A percentile compares a stretch with the other conserved stretches of the same genome.
Evolutionary conservation across 2,113 vertebrate species (phyloP).

Genomic region (Neodon shergylaensis): DNA sequence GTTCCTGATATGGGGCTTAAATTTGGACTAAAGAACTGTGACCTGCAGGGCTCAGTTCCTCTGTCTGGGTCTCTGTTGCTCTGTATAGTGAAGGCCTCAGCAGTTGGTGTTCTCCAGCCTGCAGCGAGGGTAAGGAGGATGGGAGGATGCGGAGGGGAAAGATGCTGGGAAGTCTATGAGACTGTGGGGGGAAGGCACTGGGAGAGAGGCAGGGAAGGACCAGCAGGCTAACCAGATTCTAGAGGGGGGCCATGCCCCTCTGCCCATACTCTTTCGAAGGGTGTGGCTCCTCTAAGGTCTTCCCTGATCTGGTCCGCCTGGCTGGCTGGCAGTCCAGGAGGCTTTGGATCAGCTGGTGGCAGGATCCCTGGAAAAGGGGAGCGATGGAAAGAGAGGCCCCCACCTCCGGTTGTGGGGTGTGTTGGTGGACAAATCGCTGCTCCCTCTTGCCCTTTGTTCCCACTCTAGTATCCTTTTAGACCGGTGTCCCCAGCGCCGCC

Average conservation of each 20-base stretch:
- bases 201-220: not conserved
- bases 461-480: not conserved
- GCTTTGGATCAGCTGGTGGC: slow-evolving; percentile 36
- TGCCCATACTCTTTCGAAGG: not conserved
- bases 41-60: not conserved
- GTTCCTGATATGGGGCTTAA: not conserved
- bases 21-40: not conserved
- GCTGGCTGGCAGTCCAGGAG: slow-evolving; percentile 65
- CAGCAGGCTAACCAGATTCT: not conserved
- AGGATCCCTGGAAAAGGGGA: not conserved
- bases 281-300: not conserved
- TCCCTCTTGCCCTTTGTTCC: not conserved
- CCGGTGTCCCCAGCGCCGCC: slow-evolving; percentile 31
- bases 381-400: not conserved
- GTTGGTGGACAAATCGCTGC: not conserved
- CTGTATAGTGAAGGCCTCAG: not conserved
- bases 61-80: not conserved
- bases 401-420: not conserved
- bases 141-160: not conserved
- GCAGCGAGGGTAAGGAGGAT: not conserved
- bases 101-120: not conserved
- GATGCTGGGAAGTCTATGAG: not conserved
- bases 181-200: not conserved
- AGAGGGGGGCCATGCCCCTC: not conserved
- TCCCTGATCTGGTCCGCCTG: not conserved